Evolutionary conservation across 2,888 invertebrate species (phyloP), one percentile per base, ranked within the genome.

Genomic region (Junonia oenone): DNA sequence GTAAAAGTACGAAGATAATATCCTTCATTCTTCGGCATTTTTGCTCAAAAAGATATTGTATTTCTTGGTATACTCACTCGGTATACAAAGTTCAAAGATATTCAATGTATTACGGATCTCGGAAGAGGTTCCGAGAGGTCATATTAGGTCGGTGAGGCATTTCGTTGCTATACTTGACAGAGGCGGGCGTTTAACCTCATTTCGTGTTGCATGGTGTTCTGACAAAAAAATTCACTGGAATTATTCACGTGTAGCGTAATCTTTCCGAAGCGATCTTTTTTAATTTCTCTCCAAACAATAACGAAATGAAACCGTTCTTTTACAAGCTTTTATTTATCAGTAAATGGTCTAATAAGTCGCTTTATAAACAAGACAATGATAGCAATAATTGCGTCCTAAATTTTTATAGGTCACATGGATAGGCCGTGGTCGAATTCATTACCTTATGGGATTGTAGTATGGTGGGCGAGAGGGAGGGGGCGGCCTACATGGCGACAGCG

Each of bases 381-480:
- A 72, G 63, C 69, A 72, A 78, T 78, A 74, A 81, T 78, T 76
- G 78, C 72, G 78, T 68, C 75, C 78, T 78, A 80, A 81, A 82
- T 83, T 81, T 84, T 83, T 83, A 81, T 83, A 82, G 84, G 82
- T 81, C 81, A 81, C 80, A 78, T 72, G 75, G 73, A 83, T 78
- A 76, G 76, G 76, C 75, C 64, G 76, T 81, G 83, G 83, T 78
- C 79, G 81, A 82, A 82, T 82, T 83, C 81, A 83, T 86, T 84
- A 83, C 75, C 77, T 79, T 78, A 86, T 83, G 81, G 83, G 81
- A 78, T 75, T 75, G 59, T 65, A 61, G 58, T 61, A 65, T 68
- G 57, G 59, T 66, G 66, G 68, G 68, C 62, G 69, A 67, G 68
- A 61, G 68, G 68, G 63, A 68, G 67, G 69, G 63, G 72, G 64